Evolutionary conservation across 2,797 vertebrate species (phyloP).

Genomic region (Etheostoma nigrum): DNA sequence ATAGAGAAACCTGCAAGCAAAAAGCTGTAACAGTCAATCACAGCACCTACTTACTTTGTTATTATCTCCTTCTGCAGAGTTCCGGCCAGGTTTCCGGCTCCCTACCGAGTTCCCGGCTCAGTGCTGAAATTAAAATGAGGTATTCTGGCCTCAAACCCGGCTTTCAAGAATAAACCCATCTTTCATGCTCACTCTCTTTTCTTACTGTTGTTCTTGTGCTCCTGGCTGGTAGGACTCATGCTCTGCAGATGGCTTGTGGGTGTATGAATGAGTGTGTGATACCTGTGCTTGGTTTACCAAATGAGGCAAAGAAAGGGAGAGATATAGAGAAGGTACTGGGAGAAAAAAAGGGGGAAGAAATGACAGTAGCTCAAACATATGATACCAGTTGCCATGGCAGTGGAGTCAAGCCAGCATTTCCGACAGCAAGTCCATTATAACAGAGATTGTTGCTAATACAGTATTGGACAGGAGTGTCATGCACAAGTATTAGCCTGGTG

Average conservation of each 20-base stretch:
- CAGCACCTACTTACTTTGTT: not conserved
- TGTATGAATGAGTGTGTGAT: not conserved
- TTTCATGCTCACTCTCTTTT: constrained; percentile 41
- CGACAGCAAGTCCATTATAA: constrained; percentile 16
- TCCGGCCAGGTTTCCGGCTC: constrained; percentile 35
- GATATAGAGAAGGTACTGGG: not conserved
- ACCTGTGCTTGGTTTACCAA: constrained; percentile 18
- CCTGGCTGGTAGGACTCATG: constrained; percentile 22
- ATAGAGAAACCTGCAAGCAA: too few relatives aligned
- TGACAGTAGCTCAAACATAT: constrained; percentile 19
- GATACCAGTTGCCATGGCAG: constrained; percentile 63
- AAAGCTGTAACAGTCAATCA: constrained; percentile 5
- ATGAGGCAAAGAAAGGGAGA: not conserved
- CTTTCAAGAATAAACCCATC: constrained; percentile 63
- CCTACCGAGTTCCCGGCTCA: constrained; percentile 37
- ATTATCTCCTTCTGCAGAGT: not conserved
- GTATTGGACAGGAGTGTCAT: constrained; percentile 18
- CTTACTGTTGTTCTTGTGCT: constrained; percentile 25
- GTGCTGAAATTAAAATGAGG: constrained; percentile 69
- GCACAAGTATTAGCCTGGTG: constrained; percentile 18
- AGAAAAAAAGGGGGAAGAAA: not conserved
- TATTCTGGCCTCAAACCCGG: constrained; percentile 24
- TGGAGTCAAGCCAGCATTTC: constrained; percentile 29
- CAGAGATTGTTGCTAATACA: constrained; percentile 42
- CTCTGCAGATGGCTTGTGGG: constrained; percentile 19